Conservation (phyloP, 2,113 vertebrate genomes). For the Megaceryle maxima region DNA sequence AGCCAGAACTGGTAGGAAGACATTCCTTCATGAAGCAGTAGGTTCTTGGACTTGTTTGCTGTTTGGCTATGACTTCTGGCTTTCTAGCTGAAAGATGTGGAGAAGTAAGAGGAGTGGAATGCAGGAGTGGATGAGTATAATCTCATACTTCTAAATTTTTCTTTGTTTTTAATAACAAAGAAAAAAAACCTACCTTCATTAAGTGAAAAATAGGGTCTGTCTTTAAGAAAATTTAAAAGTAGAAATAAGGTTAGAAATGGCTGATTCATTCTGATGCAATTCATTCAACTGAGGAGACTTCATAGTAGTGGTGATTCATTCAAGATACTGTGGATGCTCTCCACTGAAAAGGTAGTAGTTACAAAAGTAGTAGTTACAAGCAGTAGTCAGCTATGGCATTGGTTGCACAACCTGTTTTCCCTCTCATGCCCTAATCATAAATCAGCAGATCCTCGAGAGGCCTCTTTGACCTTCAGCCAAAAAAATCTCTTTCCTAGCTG, state of each 20-base stretch:
- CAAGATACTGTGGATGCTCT: background rate
- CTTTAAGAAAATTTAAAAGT: background rate
- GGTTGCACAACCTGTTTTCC: background rate
- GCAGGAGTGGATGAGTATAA: background rate
- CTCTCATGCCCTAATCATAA: background rate
- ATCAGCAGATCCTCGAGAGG: background rate
- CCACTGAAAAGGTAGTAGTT: background rate
- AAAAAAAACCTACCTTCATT: background rate
- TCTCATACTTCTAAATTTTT: background rate
- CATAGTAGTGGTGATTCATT: background rate
- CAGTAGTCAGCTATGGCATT: background rate
- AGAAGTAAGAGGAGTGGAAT: background rate
- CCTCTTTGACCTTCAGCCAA: background rate
- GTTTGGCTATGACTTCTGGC: slow-evolving; percentile 17
- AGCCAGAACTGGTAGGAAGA: slow-evolving; percentile 54
- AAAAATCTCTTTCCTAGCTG: background rate
- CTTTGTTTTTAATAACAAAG: background rate
- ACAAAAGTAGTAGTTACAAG: background rate
- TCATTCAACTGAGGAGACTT: background rate
- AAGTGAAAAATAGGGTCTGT: background rate
- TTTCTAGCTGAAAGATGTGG: background rate
- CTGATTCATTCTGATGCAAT: background rate
- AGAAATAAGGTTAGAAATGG: background rate
- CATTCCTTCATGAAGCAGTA: slow-evolving; percentile 10
- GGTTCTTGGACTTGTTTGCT: background rate